A percentile compares a stretch with the other conserved stretches of the same genome.
Conservation (phyloP, 2,888 invertebrate genomes). For the Anorthoa munda region DNA sequence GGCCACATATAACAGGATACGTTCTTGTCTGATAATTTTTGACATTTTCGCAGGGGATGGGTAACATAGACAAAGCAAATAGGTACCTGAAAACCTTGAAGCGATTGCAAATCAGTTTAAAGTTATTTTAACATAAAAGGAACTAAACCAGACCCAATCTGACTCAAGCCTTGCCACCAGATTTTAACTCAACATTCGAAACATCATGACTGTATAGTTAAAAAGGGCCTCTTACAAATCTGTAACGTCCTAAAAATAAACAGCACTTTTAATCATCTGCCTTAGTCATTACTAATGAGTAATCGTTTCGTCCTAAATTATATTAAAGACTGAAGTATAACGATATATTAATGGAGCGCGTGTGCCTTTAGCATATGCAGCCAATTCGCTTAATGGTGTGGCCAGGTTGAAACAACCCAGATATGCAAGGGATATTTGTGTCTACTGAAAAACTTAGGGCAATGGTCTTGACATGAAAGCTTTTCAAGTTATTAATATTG, state of each 20-base stretch:
- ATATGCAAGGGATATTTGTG: conserved; percentile 40
- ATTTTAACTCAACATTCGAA: conserved; percentile 1
- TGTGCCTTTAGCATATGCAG: conserved; percentile 44
- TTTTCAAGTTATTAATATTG: conserved; percentile 37
- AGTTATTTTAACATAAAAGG: background rate
- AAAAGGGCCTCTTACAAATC: conserved; percentile 29
- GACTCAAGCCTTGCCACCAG: conserved; percentile 1
- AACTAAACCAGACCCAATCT: background rate
- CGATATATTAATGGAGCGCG: conserved; percentile 48
- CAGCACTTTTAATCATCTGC: conserved; percentile 43
- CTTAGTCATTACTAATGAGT: conserved; percentile 61
- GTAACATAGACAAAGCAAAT: background rate
- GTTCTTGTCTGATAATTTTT: too few relatives aligned
- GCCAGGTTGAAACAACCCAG: conserved; percentile 57
- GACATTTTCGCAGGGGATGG: too few relatives aligned
- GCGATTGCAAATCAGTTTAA: background rate
- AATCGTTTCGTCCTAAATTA: conserved; percentile 51
- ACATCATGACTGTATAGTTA: conserved; percentile 33
- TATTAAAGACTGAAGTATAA: conserved; percentile 41
- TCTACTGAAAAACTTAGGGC: conserved; percentile 26
- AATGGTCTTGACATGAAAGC: conserved; percentile 32
- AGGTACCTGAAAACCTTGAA: background rate
- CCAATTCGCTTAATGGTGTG: conserved; percentile 57
- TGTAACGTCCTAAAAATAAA: conserved; percentile 43
- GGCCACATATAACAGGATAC: too few relatives aligned